Base-by-base conservation (phyloP, 2,888 invertebrate genomes). In the Rhingia rostrata region DNA sequence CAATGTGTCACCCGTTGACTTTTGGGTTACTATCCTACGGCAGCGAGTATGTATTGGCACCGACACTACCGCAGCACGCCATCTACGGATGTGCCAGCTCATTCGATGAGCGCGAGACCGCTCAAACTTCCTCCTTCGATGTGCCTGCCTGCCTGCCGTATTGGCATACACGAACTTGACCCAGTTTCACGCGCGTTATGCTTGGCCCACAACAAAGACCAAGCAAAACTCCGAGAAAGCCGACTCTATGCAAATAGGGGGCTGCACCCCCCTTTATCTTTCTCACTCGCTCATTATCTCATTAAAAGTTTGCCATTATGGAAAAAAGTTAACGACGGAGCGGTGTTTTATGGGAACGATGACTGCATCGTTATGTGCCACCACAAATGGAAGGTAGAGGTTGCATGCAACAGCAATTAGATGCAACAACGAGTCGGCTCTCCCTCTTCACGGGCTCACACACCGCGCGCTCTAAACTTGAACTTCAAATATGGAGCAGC, bases 401-500 rank as follows among this genome's bases (percentile, higher is more conserved):
- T 7, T 47, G 37, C 63, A 73, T 73, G 54, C 73, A 64, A 56
- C 45, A 56, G 63, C 73, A 63, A 73, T 73, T 63, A 64, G 63
- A 64, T 37, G 61, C 61, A 53, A 54, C 56, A 69, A 69, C 58
- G 47, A 51, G 9, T 4, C 14, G 30, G 41, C 58, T 30, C 12
- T 39, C 41, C n/a, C 53, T 49, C 49, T 22, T 22, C 49, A n/a
- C 22, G 37, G 63, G 64, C 56, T 56, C 49, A 53, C 67, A 47
- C 30, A 4, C 32, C 45, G 60, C 51, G 43, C 67, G 67, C 54
- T 45, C 56, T 84, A 74, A 84, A 84, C 84, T 85, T 85, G 85
- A 85, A 85, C 84, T 85, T 85, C 79, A 80, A 80, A 80, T 72
- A 85, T 85, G 80, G 85, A 75, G 51, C 75, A 77, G 56, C 32